phyloP scores from a whole-genome alignment of 2,797 vertebrate genomes.

The Balearica regulorum region DNA sequence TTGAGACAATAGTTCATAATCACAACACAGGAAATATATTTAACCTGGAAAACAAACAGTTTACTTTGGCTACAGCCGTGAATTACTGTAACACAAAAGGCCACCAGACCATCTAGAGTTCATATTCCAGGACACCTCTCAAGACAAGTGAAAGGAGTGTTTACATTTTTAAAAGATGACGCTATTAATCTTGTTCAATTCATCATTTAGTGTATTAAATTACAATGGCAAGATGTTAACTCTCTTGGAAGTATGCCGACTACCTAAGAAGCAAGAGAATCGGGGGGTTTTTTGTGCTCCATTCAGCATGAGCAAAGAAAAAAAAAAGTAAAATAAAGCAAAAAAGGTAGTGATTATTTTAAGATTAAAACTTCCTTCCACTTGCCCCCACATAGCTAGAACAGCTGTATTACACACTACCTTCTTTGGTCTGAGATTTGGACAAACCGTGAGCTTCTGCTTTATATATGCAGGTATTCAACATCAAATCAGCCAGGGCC shows the following conservation, averaged over 20 bases:
- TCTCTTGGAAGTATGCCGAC: fast-evolving
- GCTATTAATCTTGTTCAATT: not conserved
- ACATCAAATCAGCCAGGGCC: fast-evolving
- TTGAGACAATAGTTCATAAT: not conserved
- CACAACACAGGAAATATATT: not conserved
- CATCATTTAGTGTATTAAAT: not conserved
- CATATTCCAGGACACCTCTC: not conserved
- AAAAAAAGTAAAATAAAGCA: not conserved
- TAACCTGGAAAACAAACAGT: not conserved
- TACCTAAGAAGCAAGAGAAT: not conserved
- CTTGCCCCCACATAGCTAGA: not conserved
- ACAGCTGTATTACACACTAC: not conserved
- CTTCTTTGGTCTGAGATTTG: not conserved
- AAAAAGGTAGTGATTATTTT: fast-evolving
- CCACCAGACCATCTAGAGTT: not conserved
- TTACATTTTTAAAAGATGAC: not conserved
- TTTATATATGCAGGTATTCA: not conserved
- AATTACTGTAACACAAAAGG: not conserved
- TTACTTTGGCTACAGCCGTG: not conserved
- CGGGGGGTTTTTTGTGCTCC: not conserved
- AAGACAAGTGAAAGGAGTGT: not conserved
- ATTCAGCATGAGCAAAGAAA: not conserved
- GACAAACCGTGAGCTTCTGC: not conserved
- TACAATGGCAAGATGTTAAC: fast-evolving
- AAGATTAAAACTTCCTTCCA: not conserved